These are phyloP conservation scores for Coluber constrictor DNA, from an alignment of 2,797 vertebrate species.

Conservation along the genomic window DNA sequence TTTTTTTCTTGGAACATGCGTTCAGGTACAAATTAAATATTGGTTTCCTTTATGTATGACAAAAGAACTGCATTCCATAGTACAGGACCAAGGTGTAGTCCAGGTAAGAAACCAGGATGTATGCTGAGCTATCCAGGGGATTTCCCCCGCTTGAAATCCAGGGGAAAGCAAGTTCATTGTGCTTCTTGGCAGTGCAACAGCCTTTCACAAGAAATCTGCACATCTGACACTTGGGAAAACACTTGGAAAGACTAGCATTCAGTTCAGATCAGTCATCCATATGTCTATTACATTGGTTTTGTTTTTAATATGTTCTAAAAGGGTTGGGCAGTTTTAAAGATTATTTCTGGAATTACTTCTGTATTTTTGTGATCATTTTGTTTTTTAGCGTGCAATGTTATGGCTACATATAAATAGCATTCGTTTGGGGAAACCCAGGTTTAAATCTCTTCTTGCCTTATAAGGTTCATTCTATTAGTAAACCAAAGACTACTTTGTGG, in stretches of 20 bases:
- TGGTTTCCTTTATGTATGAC: background rate
- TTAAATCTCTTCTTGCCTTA: background rate
- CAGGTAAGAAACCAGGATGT: background rate
- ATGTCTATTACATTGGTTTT: background rate
- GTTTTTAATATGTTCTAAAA: background rate
- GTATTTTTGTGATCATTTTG: background rate
- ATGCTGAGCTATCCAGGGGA: background rate
- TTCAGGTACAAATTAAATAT: background rate
- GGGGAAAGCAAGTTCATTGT: background rate
- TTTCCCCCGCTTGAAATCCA: background rate
- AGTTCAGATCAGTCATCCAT: background rate
- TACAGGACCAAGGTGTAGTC: background rate
- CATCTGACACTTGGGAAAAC: background rate
- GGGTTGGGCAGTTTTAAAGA: background rate
- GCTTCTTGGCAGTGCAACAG: background rate
- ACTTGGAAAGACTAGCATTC: background rate
- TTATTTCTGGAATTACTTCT: background rate
- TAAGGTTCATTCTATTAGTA: background rate
- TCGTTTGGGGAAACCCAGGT: background rate
- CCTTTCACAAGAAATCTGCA: background rate
- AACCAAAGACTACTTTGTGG: background rate
- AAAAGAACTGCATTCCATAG: background rate
- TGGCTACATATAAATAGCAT: background rate
- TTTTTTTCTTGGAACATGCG: background rate
- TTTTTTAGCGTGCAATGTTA: background rate